Evolutionary conservation across 2,888 invertebrate species (phyloP).

Genomic region (Troides helena): DNA sequence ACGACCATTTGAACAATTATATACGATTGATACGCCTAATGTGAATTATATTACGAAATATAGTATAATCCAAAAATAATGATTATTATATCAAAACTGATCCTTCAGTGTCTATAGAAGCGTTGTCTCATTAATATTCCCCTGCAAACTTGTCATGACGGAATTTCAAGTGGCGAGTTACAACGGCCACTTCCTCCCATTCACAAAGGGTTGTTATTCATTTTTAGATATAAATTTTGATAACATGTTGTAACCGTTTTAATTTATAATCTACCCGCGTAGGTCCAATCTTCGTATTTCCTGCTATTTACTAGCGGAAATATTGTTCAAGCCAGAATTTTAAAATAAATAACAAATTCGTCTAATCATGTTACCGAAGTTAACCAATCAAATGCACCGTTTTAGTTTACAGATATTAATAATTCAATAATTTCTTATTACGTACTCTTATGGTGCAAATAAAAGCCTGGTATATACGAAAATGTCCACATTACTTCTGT

Average conservation of each 20-base stretch:
- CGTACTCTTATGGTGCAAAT: too few species aligned
- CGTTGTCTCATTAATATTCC: constrained; percentile 37
- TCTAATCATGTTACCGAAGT: background rate
- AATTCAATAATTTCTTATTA: background rate
- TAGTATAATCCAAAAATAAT: background rate
- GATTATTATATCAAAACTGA: background rate
- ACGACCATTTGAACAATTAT: too few species aligned
- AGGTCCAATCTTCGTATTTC: constrained; percentile 14
- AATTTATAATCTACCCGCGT: constrained; percentile 8
- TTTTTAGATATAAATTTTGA: constrained; percentile 12
- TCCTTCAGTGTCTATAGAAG: background rate
- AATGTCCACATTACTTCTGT: too few species aligned
- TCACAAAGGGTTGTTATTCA: constrained; percentile 32
- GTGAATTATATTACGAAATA: background rate
- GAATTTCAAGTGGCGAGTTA: constrained; percentile 39
- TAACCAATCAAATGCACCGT: background rate
- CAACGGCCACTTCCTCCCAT: constrained; percentile 44
- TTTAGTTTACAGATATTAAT: background rate
- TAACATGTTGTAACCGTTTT: background rate
- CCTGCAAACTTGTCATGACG: constrained; percentile 36
- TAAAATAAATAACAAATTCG: background rate
- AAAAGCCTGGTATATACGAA: too few species aligned
- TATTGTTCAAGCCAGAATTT: background rate
- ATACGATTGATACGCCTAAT: background rate
- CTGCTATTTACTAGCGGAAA: background rate